Base-by-base conservation (phyloP, 2,888 invertebrate genomes). In the Dilophus febrilis region DNA sequence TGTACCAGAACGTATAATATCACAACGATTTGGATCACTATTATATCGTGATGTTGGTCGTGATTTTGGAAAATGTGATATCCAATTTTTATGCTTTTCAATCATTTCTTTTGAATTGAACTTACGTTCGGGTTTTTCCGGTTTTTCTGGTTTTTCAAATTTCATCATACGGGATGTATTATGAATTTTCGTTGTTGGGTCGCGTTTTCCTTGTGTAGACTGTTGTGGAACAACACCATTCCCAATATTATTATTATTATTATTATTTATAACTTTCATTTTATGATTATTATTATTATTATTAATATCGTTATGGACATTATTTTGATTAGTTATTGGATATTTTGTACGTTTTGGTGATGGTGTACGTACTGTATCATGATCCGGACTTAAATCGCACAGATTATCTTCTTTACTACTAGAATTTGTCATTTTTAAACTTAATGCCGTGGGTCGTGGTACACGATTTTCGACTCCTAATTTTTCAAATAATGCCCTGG, bases 21-120 rank as follows among this genome's bases (percentile, higher is more conserved):
- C 63, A 48, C 62, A 63, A 19, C 63, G 71, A 56, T 72, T 74
- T 10, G 72, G 72, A 59, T 77, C 77, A 52, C 74, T 74, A 50
- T 72, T 71, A 44, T 68, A 69, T 42, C 73, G 65, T 47, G 65
- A 13, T 64, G 35, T 22, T 18, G 40, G 50, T 48, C 79, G 73
- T 38, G 79, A 71, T 65, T 84, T 85, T 43, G 81, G 80, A 58
- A 87, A 90, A 62, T 86, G 87, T 44, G 85, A 82, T 26, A 87
- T 87, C 88, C 87, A 90, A 64, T 88, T 90, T 55, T 80, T 78
- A 56, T 87, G 88, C 53, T 87, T 85, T 61, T 86, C 87, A 49
- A 88, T 88, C 40, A 87, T 66, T 58, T 88, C 86, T 49, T 85
- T 80, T 45, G 83, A 84, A 52, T 75, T 78, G 51, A 84, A 78